Evolutionary conservation across 1,140 invertebrate species (phyloP).

Genomic region (Anastrepha obliqua): DNA sequence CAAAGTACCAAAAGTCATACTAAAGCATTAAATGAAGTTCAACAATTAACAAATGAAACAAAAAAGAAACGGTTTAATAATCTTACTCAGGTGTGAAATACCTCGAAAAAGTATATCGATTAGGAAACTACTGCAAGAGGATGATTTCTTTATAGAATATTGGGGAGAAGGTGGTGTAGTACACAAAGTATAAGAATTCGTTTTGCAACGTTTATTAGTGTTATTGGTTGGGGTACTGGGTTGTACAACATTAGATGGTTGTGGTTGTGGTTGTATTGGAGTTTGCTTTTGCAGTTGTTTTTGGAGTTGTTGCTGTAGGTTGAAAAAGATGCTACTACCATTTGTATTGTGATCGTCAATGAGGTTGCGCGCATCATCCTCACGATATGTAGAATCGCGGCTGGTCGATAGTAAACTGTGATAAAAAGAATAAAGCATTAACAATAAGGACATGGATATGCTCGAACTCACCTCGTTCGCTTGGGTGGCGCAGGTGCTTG

Average conservation of each 20-base stretch:
- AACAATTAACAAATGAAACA: constrained; percentile 32
- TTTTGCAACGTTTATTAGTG: constrained; percentile 53
- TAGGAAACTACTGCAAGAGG: constrained; percentile 74
- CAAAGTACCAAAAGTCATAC: constrained; percentile 45
- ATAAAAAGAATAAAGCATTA: neutral
- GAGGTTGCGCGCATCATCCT: constrained; percentile 67
- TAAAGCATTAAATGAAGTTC: constrained; percentile 46
- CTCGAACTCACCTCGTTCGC: constrained; percentile 84
- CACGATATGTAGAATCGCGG: constrained; percentile 72
- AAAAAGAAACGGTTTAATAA: constrained; percentile 57
- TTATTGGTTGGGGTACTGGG: constrained; percentile 21
- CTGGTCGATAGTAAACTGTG: constrained; percentile 86
- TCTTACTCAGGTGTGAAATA: constrained; percentile 73
- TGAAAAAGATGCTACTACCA: constrained; percentile 63
- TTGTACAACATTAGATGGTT: constrained; percentile 43
- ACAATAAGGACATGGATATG: constrained; percentile 2
- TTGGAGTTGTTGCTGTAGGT: constrained; percentile 54
- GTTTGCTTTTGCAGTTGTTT: constrained; percentile 53
- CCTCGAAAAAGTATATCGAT: constrained; percentile 74
- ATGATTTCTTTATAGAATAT: constrained; percentile 74
- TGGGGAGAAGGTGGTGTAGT: constrained; percentile 56
- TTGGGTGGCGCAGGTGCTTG: constrained; percentile 96
- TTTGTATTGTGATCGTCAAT: constrained; percentile 65
- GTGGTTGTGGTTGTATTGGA: constrained; percentile 47
- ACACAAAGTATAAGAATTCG: constrained; percentile 52